Evolutionary conservation across 2,113 vertebrate genomes (phyloP).

Genomic region (Rhea americana): DNA sequence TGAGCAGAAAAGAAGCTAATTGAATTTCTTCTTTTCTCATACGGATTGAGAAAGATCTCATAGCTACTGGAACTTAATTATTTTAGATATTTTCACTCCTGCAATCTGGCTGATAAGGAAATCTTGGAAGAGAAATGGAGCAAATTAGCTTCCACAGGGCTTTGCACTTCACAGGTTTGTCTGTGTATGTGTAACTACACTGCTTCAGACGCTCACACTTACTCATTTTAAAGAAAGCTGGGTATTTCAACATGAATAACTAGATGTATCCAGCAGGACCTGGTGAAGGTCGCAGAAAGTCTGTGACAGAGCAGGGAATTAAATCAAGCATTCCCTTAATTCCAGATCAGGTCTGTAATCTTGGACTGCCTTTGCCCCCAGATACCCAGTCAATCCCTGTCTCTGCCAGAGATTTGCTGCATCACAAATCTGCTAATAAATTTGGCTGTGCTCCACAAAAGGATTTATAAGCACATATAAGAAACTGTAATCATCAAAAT

Average conservation of each 20-base stretch:
- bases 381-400: neutral
- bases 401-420: slow-evolving; percentile 24
- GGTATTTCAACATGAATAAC: neutral
- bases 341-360: neutral
- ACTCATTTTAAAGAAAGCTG: neutral
- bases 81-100: neutral
- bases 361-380: neutral
- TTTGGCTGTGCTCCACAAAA: neutral
- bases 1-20: neutral
- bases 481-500: slow-evolving; percentile 5
- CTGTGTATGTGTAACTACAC: neutral
- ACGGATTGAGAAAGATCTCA: neutral
- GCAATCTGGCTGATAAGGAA: neutral
- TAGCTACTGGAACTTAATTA: neutral
- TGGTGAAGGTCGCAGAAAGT: slow-evolving; percentile 21
- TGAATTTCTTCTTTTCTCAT: neutral
- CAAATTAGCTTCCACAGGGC: neutral
- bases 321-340: slow-evolving; percentile 8
- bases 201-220: neutral
- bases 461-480: neutral
- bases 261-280: neutral
- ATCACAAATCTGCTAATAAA: neutral
- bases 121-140: neutral
- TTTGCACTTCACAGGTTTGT: neutral
- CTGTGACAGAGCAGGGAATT: slow-evolving; percentile 17